Base-by-base conservation (phyloP, 2,113 vertebrate genomes). In the Odontesthes bonariensis region DNA sequence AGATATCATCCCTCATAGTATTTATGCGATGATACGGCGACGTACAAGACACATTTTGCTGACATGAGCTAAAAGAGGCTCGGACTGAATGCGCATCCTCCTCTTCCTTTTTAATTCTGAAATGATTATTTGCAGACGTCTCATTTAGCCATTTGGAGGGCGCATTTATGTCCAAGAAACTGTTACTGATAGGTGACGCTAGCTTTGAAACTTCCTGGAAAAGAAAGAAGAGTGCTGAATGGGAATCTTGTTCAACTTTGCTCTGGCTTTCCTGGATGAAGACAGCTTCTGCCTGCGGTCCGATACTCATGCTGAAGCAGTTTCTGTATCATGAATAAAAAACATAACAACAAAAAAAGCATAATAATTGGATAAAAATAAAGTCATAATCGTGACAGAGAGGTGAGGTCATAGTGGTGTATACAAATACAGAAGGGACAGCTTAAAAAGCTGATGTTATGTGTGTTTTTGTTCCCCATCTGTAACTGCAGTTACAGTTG, bases 151-250 rank as follows among this genome's bases (percentile, higher is more conserved):
- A 55, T 13, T 22, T 12, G 14, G 54, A 27, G 22, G 75, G 17
- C 8, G 73, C 55, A 51, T 61, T 57, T 20, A 74, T 40, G 16
- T 78, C 87, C 16, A 54, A 6, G 5, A 66, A 62, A 53, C 69
- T 61, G 42, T 27, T 51, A 40, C 84, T 86, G 32, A 53, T 38
- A 3, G 93, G 89, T 19, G 89, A 67, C 0, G 80, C 75, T 5
- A 94, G 83, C 49, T 91, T 94, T 9, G 94, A 92, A 22, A 93
- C 93, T 82, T 96, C 95, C 67, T 92, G 94, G 46, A 95, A 88
- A 64, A 95, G 93, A 73, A 89, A 89, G 32, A 94, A 75, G 52
- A 95, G 90, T 3, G 91, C 85, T 58, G 91, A 90, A 57, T 78
- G 81, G 1, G 92, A 77, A 20, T 89, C 81, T 4, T 80, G 72